Percentiles rank a stretch among this genome's conserved stretches.
Evolutionary conservation across 2,888 invertebrate species (phyloP).

Genomic region (Brenthis daphne): DNA sequence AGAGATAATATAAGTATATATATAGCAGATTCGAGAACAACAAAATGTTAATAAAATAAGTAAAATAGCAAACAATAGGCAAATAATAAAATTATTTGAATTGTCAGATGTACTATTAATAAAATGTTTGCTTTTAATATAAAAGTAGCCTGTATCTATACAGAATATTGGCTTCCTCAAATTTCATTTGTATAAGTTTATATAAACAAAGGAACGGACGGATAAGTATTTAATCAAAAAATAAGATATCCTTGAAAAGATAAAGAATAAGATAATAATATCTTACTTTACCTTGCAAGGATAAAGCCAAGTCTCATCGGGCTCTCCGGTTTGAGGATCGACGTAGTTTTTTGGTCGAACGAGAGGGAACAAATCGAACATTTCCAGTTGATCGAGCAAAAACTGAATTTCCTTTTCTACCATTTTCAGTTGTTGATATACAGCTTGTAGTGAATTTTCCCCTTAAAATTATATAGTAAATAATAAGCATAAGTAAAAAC

Average conservation of each 20-base stretch:
- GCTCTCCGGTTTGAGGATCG: slow-evolving; percentile 58
- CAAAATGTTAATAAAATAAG: too few species aligned
- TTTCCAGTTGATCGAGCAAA: slow-evolving; percentile 79
- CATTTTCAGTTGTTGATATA: slow-evolving; percentile 86
- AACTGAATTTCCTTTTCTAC: slow-evolving; percentile 84
- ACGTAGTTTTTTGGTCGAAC: slow-evolving; percentile 59
- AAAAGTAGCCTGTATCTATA: too few species aligned
- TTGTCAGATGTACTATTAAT: too few species aligned
- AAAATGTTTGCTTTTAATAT: too few species aligned
- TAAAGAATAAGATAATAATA: not conserved
- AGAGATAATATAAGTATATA: too few species aligned
- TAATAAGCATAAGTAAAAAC: not conserved
- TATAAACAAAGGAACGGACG: too few species aligned
- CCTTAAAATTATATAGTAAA: slow-evolving; percentile 49
- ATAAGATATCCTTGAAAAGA: not conserved
- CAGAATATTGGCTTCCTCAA: too few species aligned
- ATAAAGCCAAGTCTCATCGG: slow-evolving; percentile 67
- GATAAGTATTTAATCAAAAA: not conserved
- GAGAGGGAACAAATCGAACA: slow-evolving; percentile 82
- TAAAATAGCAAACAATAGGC: too few species aligned
- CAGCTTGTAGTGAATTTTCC: slow-evolving; percentile 83
- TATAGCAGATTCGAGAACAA: too few species aligned
- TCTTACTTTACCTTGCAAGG: slow-evolving; percentile 68
- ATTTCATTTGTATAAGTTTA: too few species aligned
- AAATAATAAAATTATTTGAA: too few species aligned